Conservation (phyloP, 2,113 vertebrate genomes). For the Muscicapa adusta region DNA sequence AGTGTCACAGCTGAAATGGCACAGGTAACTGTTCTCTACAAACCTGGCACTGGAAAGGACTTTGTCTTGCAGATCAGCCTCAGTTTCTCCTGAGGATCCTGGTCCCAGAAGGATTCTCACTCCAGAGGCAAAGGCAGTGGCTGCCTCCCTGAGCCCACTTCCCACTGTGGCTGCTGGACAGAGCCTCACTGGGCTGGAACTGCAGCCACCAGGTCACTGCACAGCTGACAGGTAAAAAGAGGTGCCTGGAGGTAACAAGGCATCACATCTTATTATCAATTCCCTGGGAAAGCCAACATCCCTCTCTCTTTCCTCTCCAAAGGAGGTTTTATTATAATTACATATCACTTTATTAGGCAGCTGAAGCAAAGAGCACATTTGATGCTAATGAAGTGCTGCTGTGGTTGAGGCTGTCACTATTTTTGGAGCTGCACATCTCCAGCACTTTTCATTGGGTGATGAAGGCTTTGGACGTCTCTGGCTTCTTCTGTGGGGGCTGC, state of each 20-base stretch:
- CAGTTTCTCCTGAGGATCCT: neutral
- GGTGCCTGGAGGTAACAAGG: neutral
- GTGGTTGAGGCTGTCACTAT: conserved; percentile 53
- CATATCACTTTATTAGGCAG: conserved; percentile 50
- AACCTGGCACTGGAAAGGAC: neutral
- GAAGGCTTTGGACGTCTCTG: conserved; percentile 31
- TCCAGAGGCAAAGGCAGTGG: neutral
- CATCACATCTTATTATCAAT: neutral
- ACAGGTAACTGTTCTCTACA: neutral
- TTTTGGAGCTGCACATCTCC: conserved; percentile 56
- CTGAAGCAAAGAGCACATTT: conserved; percentile 42
- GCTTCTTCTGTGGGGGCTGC: conserved; percentile 53
- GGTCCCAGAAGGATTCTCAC: neutral
- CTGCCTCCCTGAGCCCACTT: neutral
- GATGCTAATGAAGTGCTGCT: conserved; percentile 57
- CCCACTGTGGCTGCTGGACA: neutral
- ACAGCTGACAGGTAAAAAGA: neutral
- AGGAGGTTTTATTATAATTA: conserved; percentile 43
- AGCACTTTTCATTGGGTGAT: conserved; percentile 42
- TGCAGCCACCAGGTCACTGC: neutral
- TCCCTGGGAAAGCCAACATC: conserved; percentile 12
- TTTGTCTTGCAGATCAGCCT: neutral
- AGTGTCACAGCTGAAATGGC: neutral
- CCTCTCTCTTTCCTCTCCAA: conserved; percentile 23
- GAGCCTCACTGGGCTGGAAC: neutral